Percentiles rank a stretch among this genome's conserved stretches.
phyloP scores from a whole-genome alignment of 2,797 vertebrate species.

The Crocidura indochinensis region DNA sequence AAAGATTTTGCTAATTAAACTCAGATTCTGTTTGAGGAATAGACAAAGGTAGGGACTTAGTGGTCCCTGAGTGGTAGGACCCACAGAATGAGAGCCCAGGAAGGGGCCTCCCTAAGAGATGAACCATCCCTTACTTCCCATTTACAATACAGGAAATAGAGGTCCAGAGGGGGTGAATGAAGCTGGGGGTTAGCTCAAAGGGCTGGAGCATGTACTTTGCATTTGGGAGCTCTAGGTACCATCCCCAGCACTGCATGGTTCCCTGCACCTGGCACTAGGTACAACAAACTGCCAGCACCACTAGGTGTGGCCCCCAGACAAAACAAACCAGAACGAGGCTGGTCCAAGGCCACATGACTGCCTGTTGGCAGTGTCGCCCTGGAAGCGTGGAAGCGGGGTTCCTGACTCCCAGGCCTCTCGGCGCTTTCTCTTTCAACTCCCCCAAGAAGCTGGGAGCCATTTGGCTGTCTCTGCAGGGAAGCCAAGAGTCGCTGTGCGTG shows the following conservation, averaged over 20 bases:
- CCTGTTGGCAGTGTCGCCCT: background rate
- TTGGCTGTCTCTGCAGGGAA: slow-evolving; percentile 47
- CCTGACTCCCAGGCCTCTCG: slow-evolving; percentile 58
- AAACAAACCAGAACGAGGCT: background rate
- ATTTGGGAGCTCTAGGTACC: no score
- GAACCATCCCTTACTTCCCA: background rate
- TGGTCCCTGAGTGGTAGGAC: slow-evolving; percentile 23
- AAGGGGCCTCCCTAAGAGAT: background rate
- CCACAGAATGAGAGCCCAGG: background rate
- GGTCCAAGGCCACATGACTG: background rate
- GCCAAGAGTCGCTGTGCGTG: slow-evolving; percentile 32
- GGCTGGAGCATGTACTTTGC: no score
- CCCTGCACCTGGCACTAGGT: no score
- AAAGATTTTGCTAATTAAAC: slow-evolving; percentile 41
- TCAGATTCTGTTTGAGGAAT: slow-evolving; percentile 57
- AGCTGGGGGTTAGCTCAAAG: background rate
- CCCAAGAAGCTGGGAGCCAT: slow-evolving; percentile 74
- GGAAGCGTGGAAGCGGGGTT: slow-evolving; percentile 34
- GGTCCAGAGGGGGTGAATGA: background rate
- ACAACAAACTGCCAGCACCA: no score
- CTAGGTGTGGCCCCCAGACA: no score
- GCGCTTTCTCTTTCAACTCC: slow-evolving; percentile 68
- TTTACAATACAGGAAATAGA: slow-evolving; percentile 51
- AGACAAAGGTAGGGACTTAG: background rate
- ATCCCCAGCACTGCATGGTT: no score